Base-by-base conservation (phyloP, 2,888 invertebrate species). In the Creontiades dilutus region DNA sequence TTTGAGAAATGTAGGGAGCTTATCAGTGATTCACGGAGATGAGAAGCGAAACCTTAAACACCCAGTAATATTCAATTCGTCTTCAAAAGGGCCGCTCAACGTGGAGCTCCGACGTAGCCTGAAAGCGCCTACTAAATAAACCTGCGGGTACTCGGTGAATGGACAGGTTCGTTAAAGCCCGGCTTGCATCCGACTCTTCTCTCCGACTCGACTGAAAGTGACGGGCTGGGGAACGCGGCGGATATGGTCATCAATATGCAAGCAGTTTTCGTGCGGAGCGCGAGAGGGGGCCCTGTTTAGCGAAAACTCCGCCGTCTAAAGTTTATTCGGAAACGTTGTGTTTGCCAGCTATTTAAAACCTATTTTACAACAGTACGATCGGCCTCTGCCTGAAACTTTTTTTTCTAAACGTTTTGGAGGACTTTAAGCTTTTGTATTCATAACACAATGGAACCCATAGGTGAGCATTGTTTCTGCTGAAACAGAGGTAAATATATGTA, bases 111-210 rank as follows among this genome's bases (percentile, higher is more conserved):
- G 57, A 2, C 12, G 16, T n/a, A 7, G 19, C 19, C 11, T 68
- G 68, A 68, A 68, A 68, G 68, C 23, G 68, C 68, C 68, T 68
- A 68, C 68, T 68, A 68, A 68, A 68, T 68, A 68, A 68, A 68
- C 68, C 27, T 23, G 19, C 5, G 61, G 61, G n/a, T n/a, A 19
- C 61, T n/a, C n/a, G 68, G 23, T 68, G 68, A 68, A 68, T 68
- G 68, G 68, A 68, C 68, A 68, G 23, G 68, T 68, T 68, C 68
- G 68, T 68, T 68, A 68, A 19, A 61, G 19, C 61, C 52, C 52
- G 3, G 52, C 52, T 52, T 19, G 68, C 23, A 68, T 68, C 68
- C 68, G 27, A 68, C 68, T 12, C 23, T 12, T 68, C 68, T 68
- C 23, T 23, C 68, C 2, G 27, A 23, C 57, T 57, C 57, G 57